Evolutionary conservation across 2,113 vertebrate species (phyloP).

Genomic region (Bungarus multicinctus): DNA sequence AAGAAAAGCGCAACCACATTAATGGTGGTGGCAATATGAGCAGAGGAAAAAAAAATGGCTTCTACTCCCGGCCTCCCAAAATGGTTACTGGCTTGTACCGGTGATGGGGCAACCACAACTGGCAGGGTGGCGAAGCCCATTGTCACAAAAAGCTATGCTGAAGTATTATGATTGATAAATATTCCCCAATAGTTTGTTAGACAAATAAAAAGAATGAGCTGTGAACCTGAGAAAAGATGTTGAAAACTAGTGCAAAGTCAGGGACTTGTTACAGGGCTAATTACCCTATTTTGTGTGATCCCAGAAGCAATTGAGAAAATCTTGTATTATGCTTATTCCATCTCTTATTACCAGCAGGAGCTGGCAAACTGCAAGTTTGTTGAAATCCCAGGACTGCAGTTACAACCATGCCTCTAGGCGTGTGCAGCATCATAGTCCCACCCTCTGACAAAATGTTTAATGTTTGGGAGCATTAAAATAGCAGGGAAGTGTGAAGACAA

Average conservation of each 20-base stretch:
- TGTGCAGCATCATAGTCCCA: neutral
- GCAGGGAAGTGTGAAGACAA: neutral
- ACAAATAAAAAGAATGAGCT: neutral
- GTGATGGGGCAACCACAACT: neutral
- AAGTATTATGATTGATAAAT: neutral
- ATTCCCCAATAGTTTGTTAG: neutral
- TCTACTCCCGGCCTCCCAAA: neutral
- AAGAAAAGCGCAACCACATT: neutral
- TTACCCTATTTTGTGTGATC: conserved; percentile 19
- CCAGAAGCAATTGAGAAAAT: conserved; percentile 15
- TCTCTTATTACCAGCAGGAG: conserved; percentile 21
- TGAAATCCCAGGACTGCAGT: conserved; percentile 12
- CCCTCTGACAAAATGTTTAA: neutral
- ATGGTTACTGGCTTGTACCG: neutral
- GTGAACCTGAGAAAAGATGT: neutral
- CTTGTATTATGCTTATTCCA: conserved; percentile 9
- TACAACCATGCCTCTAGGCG: neutral
- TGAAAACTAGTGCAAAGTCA: conserved; percentile 4
- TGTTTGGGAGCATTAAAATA: conserved; percentile 8
- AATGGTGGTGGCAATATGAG: neutral
- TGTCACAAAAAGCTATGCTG: neutral
- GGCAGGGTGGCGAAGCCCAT: neutral
- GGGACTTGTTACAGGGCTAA: neutral
- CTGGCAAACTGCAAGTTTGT: neutral
- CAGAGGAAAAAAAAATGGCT: neutral